Evolutionary conservation across 2,888 invertebrate species (phyloP).

Genomic region (Drosophila picticornis): DNA sequence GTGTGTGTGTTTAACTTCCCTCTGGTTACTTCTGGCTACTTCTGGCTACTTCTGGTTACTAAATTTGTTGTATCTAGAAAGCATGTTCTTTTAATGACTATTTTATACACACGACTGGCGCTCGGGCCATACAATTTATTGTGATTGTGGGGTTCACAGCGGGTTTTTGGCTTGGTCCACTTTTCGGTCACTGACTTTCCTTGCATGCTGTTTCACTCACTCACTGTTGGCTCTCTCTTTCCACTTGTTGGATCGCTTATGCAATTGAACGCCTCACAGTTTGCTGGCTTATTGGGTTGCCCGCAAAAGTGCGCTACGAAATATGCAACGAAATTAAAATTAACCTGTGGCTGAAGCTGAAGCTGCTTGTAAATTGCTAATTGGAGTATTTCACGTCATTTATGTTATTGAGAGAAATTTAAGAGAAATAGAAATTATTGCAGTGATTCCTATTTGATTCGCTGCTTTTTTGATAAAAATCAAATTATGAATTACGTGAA

Average conservation of each 20-base stretch:
- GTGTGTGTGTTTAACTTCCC: neutral
- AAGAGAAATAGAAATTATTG: neutral
- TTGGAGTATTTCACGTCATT: neutral
- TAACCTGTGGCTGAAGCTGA: neutral
- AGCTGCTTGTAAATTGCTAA: neutral
- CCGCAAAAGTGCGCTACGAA: constrained; percentile 49
- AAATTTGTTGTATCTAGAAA: constrained; percentile 9
- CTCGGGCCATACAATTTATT: constrained; percentile 68
- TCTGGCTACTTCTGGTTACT: neutral
- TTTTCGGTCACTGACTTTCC: constrained; percentile 65
- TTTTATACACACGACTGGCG: constrained; percentile 77
- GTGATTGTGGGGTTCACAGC: constrained; percentile 53
- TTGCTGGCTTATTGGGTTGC: constrained; percentile 12
- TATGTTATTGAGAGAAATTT: neutral
- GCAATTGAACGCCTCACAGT: constrained; percentile 37
- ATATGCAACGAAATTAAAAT: constrained; percentile 49
- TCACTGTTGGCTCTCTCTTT: neutral
- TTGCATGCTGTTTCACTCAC: neutral
- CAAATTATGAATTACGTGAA: constrained; percentile 21
- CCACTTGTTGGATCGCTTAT: constrained; percentile 12
- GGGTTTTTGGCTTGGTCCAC: constrained; percentile 34
- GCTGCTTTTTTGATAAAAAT: neutral
- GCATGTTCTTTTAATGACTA: constrained; percentile 74
- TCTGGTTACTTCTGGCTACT: neutral
- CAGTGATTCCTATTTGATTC: neutral